These are phyloP conservation scores for Acropternis orthonyx DNA, from an alignment of 2,797 vertebrate genomes.

Conservation along the genomic window DNA sequence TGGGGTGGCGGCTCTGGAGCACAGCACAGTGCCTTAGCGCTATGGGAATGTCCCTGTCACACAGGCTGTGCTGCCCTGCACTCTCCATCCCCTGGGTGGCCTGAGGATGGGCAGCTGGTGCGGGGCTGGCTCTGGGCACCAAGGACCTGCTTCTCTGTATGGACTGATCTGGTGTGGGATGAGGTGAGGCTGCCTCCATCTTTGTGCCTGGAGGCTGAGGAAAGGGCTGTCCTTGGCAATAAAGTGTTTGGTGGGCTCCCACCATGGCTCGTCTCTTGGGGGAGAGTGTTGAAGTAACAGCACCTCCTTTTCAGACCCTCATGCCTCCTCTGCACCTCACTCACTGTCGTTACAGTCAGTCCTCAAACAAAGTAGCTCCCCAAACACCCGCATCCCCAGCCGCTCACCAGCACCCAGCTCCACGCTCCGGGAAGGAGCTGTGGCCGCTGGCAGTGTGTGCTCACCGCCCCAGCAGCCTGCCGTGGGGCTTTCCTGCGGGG, in stretches of 20 bases:
- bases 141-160: background rate
- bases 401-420: background rate
- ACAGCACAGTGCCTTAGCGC: background rate
- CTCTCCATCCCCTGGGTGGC: background rate
- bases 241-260: conserved; percentile 17
- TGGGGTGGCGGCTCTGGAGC: background rate
- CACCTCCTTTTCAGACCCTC: background rate
- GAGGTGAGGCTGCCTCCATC: accelerated
- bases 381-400: accelerated
- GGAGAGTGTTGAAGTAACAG: background rate
- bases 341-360: accelerated
- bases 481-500: background rate
- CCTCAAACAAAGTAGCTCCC: background rate
- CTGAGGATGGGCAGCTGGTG: background rate
- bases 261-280: accelerated
- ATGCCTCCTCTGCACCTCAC: accelerated
- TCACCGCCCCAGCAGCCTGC: accelerated
- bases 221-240: background rate
- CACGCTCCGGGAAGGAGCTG: accelerated
- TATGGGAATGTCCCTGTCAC: accelerated
- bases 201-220: background rate
- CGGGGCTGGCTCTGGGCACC: background rate
- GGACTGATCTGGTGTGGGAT: background rate
- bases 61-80: background rate
- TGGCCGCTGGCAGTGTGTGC: accelerated